Evolutionary conservation across 2,888 invertebrate genomes (phyloP), one percentile per base, ranked within the genome.

Genomic region (Macrostomum cliftonense): DNA sequence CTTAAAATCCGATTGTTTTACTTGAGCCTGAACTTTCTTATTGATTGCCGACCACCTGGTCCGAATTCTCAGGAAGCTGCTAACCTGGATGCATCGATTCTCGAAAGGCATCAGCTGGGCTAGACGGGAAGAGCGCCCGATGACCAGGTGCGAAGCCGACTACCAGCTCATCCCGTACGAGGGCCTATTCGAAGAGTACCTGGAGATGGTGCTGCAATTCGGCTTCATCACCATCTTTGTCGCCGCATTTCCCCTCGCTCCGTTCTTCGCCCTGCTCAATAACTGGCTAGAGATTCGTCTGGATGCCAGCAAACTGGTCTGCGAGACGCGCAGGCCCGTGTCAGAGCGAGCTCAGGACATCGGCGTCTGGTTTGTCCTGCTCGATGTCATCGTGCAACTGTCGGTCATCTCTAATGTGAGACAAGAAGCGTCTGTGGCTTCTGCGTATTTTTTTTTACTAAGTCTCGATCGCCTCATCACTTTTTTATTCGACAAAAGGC

Each of bases 141-240:
- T 43, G 16, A 20, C 16, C 36, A 9, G 36, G 2, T 46, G 37
- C 14, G 17, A 21, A 13, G 46, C 72, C 51, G 76, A 76, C 58
- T 76, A 72, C 57, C 68, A 73, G 54, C 64, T 76, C 11, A 72
- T 75, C 12, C 71, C 71, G 45, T 73, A 74, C 56, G 74, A 75
- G 56, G 76, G 76, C 9, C 63, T 76, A 13, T 76, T 76, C 60
- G 71, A 75, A 53, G 76, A 76, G 60, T 76, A 76, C 57, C 62
- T 76, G n/a, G 76, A 76, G 65, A 76, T 76, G 74, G 51, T 51
- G 13, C 37, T 51, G 14, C 51, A 51, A 38, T 51, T 51, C 20
- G 76, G 76, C 1, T 76, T 76, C 63, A 75, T 76, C 57, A 76
- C 76, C n/a, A 75, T 76, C 53, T 76, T 76, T 61, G 76, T 76